phyloP scores from a whole-genome alignment of 2,888 invertebrate species.

The Agelastica alni region DNA sequence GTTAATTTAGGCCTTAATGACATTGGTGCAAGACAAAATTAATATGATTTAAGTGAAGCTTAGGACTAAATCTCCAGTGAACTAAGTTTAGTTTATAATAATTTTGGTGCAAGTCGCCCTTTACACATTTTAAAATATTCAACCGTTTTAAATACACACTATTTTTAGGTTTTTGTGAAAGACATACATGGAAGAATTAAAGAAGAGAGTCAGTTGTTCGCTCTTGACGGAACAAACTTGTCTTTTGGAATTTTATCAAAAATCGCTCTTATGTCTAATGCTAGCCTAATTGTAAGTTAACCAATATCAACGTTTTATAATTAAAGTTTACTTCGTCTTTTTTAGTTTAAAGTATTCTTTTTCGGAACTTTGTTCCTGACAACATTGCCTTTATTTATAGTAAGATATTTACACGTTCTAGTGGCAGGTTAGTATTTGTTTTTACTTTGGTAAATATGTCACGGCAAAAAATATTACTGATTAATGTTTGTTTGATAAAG shows the following conservation, averaged over 20 bases:
- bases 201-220: slow-evolving; percentile 70
- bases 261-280: slow-evolving; percentile 77
- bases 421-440: slow-evolving; percentile 28
- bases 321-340: slow-evolving; percentile 25
- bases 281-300: slow-evolving; percentile 73
- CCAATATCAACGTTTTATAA: neutral
- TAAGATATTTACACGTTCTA: slow-evolving; percentile 57
- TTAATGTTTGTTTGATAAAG: too few species aligned
- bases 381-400: slow-evolving; percentile 67
- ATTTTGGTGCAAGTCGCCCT: too few species aligned
- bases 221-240: slow-evolving; percentile 72
- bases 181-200: slow-evolving; percentile 65
- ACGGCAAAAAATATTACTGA: neutral
- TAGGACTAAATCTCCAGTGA: too few species aligned
- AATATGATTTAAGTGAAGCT: too few species aligned
- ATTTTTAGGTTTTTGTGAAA: slow-evolving; percentile 61
- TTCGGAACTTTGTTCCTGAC: slow-evolving; percentile 65
- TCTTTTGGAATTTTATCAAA: slow-evolving; percentile 71
- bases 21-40: too few species aligned
- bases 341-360: slow-evolving; percentile 71
- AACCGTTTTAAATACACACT: slow-evolving; percentile 5
- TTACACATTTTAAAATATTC: neutral
- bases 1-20: too few species aligned
- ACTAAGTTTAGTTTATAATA: too few species aligned
- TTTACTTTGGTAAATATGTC: neutral